Conservation (phyloP, 2,888 invertebrate genomes). For the Lordiphosa fenestrarum region DNA sequence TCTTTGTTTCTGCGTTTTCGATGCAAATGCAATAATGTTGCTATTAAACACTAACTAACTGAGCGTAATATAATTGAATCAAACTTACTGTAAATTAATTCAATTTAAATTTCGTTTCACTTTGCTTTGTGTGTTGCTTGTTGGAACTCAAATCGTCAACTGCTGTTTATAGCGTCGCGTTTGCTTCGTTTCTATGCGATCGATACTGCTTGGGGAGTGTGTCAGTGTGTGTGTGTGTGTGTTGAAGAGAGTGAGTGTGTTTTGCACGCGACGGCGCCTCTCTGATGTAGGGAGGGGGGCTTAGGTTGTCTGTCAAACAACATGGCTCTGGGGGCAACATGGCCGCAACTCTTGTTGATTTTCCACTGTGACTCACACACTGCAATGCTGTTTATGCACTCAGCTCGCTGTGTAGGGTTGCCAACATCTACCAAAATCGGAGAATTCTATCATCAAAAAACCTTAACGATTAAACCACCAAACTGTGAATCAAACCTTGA, state of each 20-base stretch:
- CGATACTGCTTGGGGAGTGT: constrained; percentile 42
- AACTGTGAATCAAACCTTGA: too few species aligned
- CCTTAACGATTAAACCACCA: too few species aligned
- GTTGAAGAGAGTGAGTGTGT: constrained; percentile 32
- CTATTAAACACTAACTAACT: constrained; percentile 16
- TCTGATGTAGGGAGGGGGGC: constrained; percentile 27
- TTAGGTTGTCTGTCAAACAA: constrained; percentile 60
- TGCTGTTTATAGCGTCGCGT: constrained; percentile 75
- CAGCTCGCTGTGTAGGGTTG: constrained; percentile 42
- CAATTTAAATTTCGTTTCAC: constrained; percentile 32
- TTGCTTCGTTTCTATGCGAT: constrained; percentile 69
- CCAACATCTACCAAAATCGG: constrained; percentile 17
- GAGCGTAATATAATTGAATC: constrained; percentile 28
- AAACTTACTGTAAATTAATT: constrained; percentile 47
- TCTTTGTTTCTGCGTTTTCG: too few species aligned
- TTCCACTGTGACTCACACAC: constrained; percentile 52
- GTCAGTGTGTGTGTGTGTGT: constrained; percentile 35
- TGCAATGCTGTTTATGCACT: constrained; percentile 22
- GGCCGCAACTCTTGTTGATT: constrained; percentile 60
- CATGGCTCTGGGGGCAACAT: constrained; percentile 66
- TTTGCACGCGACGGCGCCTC: constrained; percentile 60
- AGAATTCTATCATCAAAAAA: too few species aligned
- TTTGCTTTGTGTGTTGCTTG: constrained; percentile 51
- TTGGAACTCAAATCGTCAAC: constrained; percentile 64
- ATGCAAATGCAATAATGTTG: neutral